A percentile compares a stretch with the other conserved stretches of the same genome.
Conservation (phyloP, 2,888 invertebrate species). For the Rosalia funebris region DNA sequence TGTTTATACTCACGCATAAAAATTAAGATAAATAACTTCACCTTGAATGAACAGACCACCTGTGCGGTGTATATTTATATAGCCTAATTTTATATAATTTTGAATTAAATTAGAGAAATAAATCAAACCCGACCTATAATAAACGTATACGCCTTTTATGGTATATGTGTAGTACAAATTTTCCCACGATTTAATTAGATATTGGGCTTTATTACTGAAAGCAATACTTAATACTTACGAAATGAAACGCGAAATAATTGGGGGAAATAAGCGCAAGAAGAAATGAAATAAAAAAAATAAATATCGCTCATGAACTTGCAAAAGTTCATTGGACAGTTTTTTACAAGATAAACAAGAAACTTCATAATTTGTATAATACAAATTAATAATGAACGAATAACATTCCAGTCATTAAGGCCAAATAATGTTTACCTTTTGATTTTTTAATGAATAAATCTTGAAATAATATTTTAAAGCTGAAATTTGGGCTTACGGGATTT, state of each 20-base stretch:
- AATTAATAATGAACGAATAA: too few relatives aligned
- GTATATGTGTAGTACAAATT: background rate
- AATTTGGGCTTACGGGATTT: too few relatives aligned
- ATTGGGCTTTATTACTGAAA: slow-evolving; percentile 1
- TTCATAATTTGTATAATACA: too few relatives aligned
- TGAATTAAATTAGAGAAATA: slow-evolving; percentile 14
- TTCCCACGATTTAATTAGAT: slow-evolving; percentile 6
- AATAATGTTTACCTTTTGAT: too few relatives aligned
- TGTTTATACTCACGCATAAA: background rate
- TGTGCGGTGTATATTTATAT: slow-evolving; percentile 10
- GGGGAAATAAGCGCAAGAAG: too few relatives aligned
- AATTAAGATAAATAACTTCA: background rate
- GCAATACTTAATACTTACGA: background rate
- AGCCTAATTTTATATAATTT: slow-evolving; percentile 16
- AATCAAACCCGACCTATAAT: slow-evolving; percentile 9
- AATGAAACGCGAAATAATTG: background rate
- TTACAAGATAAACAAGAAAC: too few relatives aligned
- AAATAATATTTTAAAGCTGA: too few relatives aligned
- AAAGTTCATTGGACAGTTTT: too few relatives aligned
- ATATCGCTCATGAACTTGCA: too few relatives aligned
- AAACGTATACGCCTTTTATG: background rate
- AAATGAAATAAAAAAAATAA: too few relatives aligned
- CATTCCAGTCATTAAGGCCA: too few relatives aligned
- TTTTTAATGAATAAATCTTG: too few relatives aligned
- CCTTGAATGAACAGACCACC: slow-evolving; percentile 11